Conservation (phyloP, 2,797 vertebrate species). For the Todus mexicanus region DNA sequence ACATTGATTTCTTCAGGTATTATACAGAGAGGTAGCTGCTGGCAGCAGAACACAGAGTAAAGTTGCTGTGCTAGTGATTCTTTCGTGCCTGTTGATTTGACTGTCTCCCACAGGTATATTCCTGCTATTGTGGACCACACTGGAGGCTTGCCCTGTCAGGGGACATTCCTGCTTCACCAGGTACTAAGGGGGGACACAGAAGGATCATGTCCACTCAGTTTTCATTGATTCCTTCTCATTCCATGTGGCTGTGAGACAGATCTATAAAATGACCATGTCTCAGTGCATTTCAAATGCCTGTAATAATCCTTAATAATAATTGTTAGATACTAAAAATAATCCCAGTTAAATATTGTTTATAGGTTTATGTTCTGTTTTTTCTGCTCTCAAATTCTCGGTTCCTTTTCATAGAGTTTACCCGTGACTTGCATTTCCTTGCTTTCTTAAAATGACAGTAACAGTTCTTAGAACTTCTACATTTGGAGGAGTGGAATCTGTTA, state of each 20-base stretch:
- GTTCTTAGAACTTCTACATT: not conserved
- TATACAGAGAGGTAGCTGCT: not conserved
- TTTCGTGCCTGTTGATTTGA: not conserved
- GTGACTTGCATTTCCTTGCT: not conserved
- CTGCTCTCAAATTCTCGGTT: not conserved
- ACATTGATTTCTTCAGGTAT: not conserved
- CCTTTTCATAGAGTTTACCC: not conserved
- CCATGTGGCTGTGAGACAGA: not conserved
- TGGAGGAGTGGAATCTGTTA: not conserved
- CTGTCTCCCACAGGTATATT: conserved; percentile 84
- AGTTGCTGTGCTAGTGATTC: not conserved
- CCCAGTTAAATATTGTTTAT: not conserved
- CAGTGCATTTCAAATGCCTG: not conserved
- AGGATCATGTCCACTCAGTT: not conserved
- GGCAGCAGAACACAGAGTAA: not conserved
- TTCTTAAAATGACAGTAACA: not conserved
- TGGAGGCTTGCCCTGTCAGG: conserved; percentile 90
- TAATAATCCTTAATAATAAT: not conserved
- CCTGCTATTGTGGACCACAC: conserved; percentile 98
- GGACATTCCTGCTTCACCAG: conserved; percentile 97
- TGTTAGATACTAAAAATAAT: not conserved
- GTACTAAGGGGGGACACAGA: conserved; percentile 70
- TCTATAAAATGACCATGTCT: not conserved
- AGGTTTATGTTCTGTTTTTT: not conserved
- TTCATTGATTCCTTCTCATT: not conserved